These are phyloP conservation scores for Labroides dimidiatus DNA, from an alignment of 2,797 vertebrate species.

Conservation along the genomic window DNA sequence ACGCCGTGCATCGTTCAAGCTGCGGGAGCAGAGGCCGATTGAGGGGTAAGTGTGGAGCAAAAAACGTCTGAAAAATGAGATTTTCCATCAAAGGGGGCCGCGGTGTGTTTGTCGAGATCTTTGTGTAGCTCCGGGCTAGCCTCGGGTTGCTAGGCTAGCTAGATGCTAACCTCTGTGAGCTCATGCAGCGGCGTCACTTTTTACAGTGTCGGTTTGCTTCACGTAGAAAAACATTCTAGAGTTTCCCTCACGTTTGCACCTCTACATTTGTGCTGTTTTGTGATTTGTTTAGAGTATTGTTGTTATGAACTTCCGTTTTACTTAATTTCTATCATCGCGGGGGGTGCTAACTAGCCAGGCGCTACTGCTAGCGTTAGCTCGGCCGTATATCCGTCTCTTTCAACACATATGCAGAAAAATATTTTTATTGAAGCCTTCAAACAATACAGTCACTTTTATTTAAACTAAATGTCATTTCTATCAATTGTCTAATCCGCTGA, in stretches of 20 bases:
- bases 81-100: slow-evolving; percentile 73
- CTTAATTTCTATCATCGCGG: slow-evolving; percentile 54
- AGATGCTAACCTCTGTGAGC: slow-evolving; percentile 42
- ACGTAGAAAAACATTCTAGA: fast-evolving
- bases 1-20: slow-evolving; percentile 26
- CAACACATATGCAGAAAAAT: neutral
- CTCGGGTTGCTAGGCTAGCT: slow-evolving; percentile 57
- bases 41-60: slow-evolving; percentile 75
- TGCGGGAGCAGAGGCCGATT: slow-evolving; percentile 55
- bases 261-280: neutral
- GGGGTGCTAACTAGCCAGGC: slow-evolving; percentile 66
- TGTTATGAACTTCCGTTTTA: slow-evolving; percentile 51
- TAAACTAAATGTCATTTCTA: fast-evolving
- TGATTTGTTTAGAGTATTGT: slow-evolving; percentile 20
- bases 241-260: neutral
- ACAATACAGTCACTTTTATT: fast-evolving
- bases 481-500: fast-evolving
- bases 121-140: slow-evolving; percentile 84
- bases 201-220: fast-evolving
- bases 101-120: slow-evolving; percentile 80
- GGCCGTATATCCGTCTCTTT: slow-evolving; percentile 32
- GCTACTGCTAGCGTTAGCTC: slow-evolving; percentile 58
- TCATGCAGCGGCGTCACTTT: slow-evolving; percentile 20
- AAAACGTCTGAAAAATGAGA: slow-evolving; percentile 44
- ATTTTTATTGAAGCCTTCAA: too few relatives aligned